Percentiles rank a stretch among this genome's conserved stretches.
phyloP scores from a whole-genome alignment of 2,888 invertebrate species.

The Cryptus armator region DNA sequence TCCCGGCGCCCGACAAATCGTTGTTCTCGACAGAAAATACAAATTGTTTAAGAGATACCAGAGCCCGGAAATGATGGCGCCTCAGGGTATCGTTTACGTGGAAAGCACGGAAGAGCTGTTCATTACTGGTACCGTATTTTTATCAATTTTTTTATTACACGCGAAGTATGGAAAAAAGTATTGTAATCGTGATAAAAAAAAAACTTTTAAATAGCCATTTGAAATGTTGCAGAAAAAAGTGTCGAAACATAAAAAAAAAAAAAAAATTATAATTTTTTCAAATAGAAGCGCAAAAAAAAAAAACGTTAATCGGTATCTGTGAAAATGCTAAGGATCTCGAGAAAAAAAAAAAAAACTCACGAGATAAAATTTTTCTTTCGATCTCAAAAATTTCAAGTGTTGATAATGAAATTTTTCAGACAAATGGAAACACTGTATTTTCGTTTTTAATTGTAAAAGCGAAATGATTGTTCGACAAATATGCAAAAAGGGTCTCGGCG shows the following conservation, averaged over 20 bases:
- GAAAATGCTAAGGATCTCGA: no score
- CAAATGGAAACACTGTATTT: slow-evolving; percentile 90
- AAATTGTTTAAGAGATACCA: slow-evolving; percentile 86
- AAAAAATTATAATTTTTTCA: no score
- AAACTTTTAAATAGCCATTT: no score
- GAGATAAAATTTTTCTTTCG: neutral
- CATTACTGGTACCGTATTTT: slow-evolving; percentile 85
- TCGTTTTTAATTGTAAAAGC: slow-evolving; percentile 89
- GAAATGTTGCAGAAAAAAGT: no score
- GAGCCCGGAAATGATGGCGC: slow-evolving; percentile 88
- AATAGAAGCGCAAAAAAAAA: neutral
- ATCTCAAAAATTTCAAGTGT: neutral
- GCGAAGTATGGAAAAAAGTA: neutral
- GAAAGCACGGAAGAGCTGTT: slow-evolving; percentile 87
- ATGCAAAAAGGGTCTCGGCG: slow-evolving; percentile 89
- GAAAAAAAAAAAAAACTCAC: no score
- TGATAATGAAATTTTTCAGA: slow-evolving; percentile 82
- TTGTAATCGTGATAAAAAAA: neutral
- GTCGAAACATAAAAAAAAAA: no score
- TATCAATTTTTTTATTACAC: slow-evolving; percentile 69
- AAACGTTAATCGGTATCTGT: neutral
- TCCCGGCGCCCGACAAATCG: slow-evolving; percentile 88
- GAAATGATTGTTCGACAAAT: slow-evolving; percentile 87
- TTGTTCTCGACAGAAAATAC: slow-evolving; percentile 86
- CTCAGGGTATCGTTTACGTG: slow-evolving; percentile 88